Evolutionary conservation across 1,140 invertebrate genomes (phyloP), one percentile per base, ranked within the genome.

Genomic region (Cryptotermes secundus): DNA sequence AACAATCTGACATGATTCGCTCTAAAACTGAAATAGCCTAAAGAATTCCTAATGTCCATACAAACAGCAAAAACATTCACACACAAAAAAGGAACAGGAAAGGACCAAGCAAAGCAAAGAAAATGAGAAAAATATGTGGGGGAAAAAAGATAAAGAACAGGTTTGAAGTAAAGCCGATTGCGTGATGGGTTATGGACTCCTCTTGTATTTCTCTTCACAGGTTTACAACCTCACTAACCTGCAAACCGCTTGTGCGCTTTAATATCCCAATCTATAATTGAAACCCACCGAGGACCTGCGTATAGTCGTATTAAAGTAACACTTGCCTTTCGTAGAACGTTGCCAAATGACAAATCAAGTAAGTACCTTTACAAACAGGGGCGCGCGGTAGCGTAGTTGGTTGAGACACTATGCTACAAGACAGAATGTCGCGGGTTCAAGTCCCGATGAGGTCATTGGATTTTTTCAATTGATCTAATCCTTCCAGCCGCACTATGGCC

Each of bases 231-330:
- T 9, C 59, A 31, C 59, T 72, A 72, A 72, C 26, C 59, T 72
- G 59, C 10, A 72, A 31, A 26, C 31, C 31, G 59, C 59, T 12
- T 72, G 59, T 7, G 26, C 9, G n/a, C 31, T 72, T 72, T 72
- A 72, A 72, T 72, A 72, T 72, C n/a, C 59, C 31, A 72, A 72
- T 72, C 59, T 72, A 72, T 72, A 72, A 72, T 72, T 26, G n/a
- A 72, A 72, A 72, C 59, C 26, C 59, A 26, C 26, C 59, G 14
- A 2, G n/a, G 45, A 49, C 45, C 45, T 49, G 45, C 22, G 45
- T 49, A 22, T 49, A 49, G 45, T 49, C 45, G 45, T 19, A 19
- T 49, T 49, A 14, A 49, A 49, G 19, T 19, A 49, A 49, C 45
- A 49, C 16, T 49, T 49, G 45, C 19, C 16, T 22, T 49, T 49